Conservation (phyloP, 1,140 invertebrate species). For the Musca domestica region DNA sequence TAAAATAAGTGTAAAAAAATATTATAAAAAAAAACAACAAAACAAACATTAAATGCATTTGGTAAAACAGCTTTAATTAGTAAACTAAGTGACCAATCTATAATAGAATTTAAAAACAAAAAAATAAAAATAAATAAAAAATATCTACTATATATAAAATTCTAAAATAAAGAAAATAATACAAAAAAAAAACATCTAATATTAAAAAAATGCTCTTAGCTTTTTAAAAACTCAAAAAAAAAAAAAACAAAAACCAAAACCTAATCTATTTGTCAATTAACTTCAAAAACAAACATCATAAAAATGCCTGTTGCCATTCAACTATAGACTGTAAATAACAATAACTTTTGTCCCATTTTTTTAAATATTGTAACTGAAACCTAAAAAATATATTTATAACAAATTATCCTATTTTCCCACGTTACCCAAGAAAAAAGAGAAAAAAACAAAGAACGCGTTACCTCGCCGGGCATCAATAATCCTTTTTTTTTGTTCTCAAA, state of each 20-base stretch:
- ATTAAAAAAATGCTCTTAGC: neutral
- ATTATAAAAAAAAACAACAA: neutral
- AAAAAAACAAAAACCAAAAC: neutral
- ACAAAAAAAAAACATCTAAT: neutral
- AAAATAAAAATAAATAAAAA: constrained; percentile 2
- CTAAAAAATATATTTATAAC: constrained; percentile 2
- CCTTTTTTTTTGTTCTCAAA: too few relatives aligned
- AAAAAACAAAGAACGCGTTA: too few relatives aligned
- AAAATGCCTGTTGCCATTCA: too few relatives aligned
- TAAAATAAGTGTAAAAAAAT: neutral
- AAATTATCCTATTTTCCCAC: neutral
- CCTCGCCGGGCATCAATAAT: too few relatives aligned
- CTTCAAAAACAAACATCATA: neutral
- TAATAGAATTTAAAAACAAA: neutral
- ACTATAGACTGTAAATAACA: constrained; percentile 11
- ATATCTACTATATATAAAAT: neutral
- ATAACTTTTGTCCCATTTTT: neutral
- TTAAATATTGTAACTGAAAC: neutral
- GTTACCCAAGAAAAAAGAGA: too few relatives aligned
- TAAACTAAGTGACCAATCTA: constrained; percentile 18
- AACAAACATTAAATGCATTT: constrained; percentile 13
- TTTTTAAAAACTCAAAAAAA: neutral
- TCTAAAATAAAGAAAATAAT: neutral
- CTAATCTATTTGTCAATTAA: neutral
- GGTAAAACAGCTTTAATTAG: constrained; percentile 20